A percentile compares a stretch with the other conserved stretches of the same genome.
Evolutionary conservation across 2,113 vertebrate genomes (phyloP).

Genomic region (Hypocryptadius cinnamomeus): DNA sequence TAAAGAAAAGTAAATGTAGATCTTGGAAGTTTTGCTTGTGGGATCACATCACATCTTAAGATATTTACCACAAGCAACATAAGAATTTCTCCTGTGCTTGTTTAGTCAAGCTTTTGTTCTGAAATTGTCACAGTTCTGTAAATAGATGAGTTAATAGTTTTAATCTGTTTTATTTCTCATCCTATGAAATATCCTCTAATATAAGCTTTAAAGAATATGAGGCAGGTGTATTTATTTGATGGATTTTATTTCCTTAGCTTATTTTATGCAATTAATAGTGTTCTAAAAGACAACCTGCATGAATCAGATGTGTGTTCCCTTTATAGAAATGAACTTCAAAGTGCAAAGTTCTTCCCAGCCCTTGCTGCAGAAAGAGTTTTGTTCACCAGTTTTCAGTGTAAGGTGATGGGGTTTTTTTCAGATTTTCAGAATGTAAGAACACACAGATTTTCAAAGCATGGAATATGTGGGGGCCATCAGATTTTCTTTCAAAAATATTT

Average conservation of each 20-base stretch:
- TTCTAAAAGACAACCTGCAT: background rate
- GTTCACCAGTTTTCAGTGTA: background rate
- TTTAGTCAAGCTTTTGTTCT: constrained; percentile 39
- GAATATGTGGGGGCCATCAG: background rate
- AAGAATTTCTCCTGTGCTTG: constrained; percentile 30
- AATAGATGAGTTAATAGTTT: constrained; percentile 7
- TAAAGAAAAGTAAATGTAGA: constrained; percentile 39
- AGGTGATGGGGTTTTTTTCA: background rate
- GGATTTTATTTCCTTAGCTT: background rate
- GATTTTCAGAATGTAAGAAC: background rate
- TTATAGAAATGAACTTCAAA: background rate
- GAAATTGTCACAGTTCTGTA: background rate
- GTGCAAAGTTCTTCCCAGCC: background rate
- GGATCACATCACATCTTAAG: background rate
- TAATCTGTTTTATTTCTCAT: background rate
- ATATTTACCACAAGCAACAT: background rate
- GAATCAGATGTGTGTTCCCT: background rate
- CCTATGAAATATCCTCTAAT: background rate
- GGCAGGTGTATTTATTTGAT: background rate
- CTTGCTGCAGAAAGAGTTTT: background rate
- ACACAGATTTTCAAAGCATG: background rate
- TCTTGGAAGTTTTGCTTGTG: constrained; percentile 10
- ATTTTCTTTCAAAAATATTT: background rate
- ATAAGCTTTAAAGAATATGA: background rate
- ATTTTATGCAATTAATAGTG: background rate